Conservation (phyloP, 2,797 vertebrate genomes). For the Sebastolobus altivelis region DNA sequence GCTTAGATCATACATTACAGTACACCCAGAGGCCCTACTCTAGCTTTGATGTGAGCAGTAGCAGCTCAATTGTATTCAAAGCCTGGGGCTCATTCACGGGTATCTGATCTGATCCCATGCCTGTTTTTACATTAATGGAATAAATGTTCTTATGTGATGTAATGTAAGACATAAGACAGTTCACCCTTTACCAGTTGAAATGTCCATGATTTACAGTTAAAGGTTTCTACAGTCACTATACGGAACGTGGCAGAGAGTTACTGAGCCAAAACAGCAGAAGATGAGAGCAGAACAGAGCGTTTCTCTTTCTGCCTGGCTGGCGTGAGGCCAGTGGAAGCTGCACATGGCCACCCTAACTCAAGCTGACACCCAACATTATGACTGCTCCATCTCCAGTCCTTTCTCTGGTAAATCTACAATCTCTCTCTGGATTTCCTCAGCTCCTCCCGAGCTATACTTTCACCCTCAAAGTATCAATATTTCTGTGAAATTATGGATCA, state of each 20-base stretch:
- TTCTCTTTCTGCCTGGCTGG: constrained; percentile 41
- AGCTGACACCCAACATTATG: constrained; percentile 47
- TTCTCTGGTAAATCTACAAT: constrained; percentile 19
- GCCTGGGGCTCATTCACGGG: constrained; percentile 10
- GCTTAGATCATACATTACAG: constrained; percentile 30
- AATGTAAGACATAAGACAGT: background rate
- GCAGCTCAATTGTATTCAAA: constrained; percentile 22
- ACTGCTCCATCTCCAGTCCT: constrained; percentile 34
- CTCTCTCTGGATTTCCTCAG: background rate
- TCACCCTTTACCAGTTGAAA: background rate
- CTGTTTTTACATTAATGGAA: constrained; percentile 12
- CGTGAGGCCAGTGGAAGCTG: constrained; percentile 23
- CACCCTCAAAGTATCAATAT: constrained; percentile 22
- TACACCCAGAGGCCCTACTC: constrained; percentile 1
- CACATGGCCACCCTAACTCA: constrained; percentile 48
- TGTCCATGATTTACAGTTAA: constrained; percentile 31
- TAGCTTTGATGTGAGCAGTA: constrained; percentile 32
- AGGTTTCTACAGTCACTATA: constrained; percentile 20
- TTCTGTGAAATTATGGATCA: constrained; percentile 33
- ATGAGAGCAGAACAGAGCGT: constrained; percentile 38
- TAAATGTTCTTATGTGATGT: background rate
- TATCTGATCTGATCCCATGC: constrained; percentile 15
- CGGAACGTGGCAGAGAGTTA: constrained; percentile 19
- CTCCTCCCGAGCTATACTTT: constrained; percentile 1
- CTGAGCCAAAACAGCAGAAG: constrained; percentile 28